Conservation (phyloP, 1,140 invertebrate species). For the Trialeurodes vaporariorum region DNA sequence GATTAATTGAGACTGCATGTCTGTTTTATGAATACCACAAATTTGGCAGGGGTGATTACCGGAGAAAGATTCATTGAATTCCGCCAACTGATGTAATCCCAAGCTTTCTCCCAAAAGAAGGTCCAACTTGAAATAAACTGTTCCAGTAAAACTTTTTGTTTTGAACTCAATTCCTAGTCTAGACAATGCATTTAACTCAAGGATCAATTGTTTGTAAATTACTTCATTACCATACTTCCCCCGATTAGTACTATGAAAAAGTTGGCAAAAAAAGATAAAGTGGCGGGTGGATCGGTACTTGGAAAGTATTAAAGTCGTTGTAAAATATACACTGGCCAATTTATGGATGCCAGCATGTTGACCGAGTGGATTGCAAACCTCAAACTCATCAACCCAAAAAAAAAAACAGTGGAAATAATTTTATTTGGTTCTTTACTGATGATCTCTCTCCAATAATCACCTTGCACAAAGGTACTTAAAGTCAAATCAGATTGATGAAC, state of each 20-base stretch:
- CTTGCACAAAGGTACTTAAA: slow-evolving; percentile 9
- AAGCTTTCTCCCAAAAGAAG: slow-evolving; percentile 21
- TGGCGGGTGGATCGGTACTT: slow-evolving; percentile 18
- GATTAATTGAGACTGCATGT: slow-evolving; percentile 11
- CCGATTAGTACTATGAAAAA: slow-evolving; percentile 19
- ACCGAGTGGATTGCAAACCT: slow-evolving; percentile 19
- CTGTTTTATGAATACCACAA: slow-evolving; percentile 15
- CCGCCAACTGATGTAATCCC: slow-evolving; percentile 20
- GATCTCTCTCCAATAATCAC: slow-evolving; percentile 13
- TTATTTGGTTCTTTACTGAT: not conserved
- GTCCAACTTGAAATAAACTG: slow-evolving; percentile 15
- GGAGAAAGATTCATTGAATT: slow-evolving; percentile 20
- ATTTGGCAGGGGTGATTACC: slow-evolving; percentile 18
- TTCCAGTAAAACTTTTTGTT: not conserved
- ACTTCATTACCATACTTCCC: slow-evolving; percentile 15
- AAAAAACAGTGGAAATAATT: slow-evolving; percentile 15
- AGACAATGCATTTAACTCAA: slow-evolving; percentile 27
- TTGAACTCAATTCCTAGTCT: slow-evolving; percentile 8
- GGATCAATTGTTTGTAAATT: slow-evolving; percentile 20
- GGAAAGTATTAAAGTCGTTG: slow-evolving; percentile 19
- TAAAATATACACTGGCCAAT: slow-evolving; percentile 20
- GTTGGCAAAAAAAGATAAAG: slow-evolving; percentile 19
- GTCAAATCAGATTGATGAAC: not conserved
- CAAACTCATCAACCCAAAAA: slow-evolving; percentile 21
- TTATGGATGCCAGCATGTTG: slow-evolving; percentile 19